These are phyloP conservation scores for Tylochromis polylepis DNA, from an alignment of 2,113 vertebrate species.

Conservation along the genomic window DNA sequence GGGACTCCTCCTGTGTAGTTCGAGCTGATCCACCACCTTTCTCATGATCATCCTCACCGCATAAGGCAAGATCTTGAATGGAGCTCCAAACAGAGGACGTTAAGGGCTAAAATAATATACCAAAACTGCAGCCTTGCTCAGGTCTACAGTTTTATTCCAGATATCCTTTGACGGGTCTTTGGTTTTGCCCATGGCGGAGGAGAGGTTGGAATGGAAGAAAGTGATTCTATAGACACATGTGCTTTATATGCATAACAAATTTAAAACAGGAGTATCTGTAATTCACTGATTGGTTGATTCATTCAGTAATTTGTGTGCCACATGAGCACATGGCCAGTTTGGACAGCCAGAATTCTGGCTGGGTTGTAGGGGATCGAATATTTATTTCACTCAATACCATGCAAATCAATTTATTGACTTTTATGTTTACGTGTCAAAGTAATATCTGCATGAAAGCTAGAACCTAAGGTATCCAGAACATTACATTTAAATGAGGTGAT, in stretches of 20 bases:
- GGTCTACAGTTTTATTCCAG: not conserved
- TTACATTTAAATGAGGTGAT: not conserved
- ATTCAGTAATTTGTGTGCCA: not conserved
- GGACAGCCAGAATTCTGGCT: not conserved
- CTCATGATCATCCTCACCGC: not conserved
- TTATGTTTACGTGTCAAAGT: not conserved
- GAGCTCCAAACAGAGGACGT: not conserved
- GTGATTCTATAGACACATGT: not conserved
- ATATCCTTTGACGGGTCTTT: not conserved
- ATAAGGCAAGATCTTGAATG: not conserved
- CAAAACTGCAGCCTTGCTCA: not conserved
- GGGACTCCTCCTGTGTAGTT: not conserved
- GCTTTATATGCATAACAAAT: not conserved
- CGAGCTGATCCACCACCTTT: not conserved
- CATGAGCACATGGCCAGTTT: not conserved
- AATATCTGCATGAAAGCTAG: not conserved
- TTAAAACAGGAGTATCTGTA: not conserved
- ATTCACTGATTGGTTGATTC: not conserved
- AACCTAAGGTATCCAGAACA: not conserved
- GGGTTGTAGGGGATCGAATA: not conserved
- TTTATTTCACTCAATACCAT: not conserved
- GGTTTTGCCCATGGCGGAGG: not conserved
- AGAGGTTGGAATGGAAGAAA: not conserved
- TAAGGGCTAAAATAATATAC: not conserved
- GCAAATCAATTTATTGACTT: not conserved